These are phyloP conservation scores for Okapia johnstoni DNA, from an alignment of 2,113 vertebrate species.

Conservation along the genomic window DNA sequence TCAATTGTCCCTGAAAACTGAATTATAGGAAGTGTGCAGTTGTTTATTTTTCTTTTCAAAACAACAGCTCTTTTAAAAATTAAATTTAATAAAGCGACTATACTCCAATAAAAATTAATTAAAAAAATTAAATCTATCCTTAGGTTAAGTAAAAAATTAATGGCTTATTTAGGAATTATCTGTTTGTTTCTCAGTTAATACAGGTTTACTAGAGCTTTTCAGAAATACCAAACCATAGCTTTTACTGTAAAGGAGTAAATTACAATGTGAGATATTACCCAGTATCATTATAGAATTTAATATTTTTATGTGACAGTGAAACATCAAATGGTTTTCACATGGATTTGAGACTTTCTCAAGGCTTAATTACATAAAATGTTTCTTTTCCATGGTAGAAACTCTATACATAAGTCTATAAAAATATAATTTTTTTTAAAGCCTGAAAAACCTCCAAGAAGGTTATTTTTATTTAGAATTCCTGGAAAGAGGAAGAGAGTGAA, in stretches of 20 bases:
- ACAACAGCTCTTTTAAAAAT: not conserved
- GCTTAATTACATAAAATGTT: not conserved
- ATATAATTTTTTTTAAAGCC: not conserved
- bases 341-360: not conserved
- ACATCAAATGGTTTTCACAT: not conserved
- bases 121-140: not conserved
- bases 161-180: not conserved
- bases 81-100: not conserved
- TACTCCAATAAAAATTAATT: not conserved
- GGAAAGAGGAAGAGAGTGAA: not conserved
- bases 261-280: not conserved
- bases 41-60: not conserved
- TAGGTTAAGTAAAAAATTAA: not conserved
- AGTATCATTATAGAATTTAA: not conserved
- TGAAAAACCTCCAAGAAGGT: not conserved
- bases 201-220: constrained; percentile 5
- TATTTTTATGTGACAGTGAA: not conserved
- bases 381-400: not conserved
- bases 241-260: not conserved
- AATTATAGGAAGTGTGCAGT: not conserved
- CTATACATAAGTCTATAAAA: not conserved
- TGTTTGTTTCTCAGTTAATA: not conserved
- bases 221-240: not conserved
- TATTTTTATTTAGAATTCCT: constrained; percentile 14
- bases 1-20: not conserved